phyloP scores from a whole-genome alignment of 2,888 invertebrate species.

The Himalopsyche anomala region DNA sequence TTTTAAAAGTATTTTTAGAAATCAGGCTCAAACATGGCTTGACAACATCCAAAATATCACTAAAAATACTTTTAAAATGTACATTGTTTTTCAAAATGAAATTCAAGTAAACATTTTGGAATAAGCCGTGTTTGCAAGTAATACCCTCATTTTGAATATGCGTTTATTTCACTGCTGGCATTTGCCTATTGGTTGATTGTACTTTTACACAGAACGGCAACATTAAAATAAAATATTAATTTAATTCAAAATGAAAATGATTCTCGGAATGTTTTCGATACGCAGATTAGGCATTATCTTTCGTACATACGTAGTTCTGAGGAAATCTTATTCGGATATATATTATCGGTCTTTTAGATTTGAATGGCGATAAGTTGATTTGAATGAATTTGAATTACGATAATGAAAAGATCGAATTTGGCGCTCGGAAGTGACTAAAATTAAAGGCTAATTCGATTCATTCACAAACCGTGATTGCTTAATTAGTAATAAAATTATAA shows the following conservation, averaged over 20 bases:
- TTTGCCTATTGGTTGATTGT: neutral
- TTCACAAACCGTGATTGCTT: slow-evolving; percentile 13
- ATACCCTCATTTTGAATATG: neutral
- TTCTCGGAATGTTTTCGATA: neutral
- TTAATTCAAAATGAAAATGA: neutral
- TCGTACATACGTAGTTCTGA: slow-evolving; percentile 10
- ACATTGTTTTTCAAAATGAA: too few relatives aligned
- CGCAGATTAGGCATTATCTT: neutral
- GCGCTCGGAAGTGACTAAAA: slow-evolving; percentile 36
- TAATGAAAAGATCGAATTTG: neutral
- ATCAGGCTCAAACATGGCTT: too few relatives aligned
- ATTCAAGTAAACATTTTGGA: too few relatives aligned
- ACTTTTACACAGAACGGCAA: neutral
- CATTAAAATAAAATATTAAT: slow-evolving; percentile 17
- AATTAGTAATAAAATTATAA: slow-evolving; percentile 29
- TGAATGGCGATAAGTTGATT: slow-evolving; percentile 26
- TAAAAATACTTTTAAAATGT: too few relatives aligned
- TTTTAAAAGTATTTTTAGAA: too few relatives aligned
- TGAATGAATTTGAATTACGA: slow-evolving; percentile 32
- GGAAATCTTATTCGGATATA: slow-evolving; percentile 1
- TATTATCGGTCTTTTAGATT: neutral
- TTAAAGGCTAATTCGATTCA: slow-evolving; percentile 23
- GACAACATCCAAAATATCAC: too few relatives aligned
- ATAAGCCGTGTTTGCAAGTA: too few relatives aligned
- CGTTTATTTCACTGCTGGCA: neutral